Evolutionary conservation across 2,797 vertebrate species (phyloP), one percentile per base, ranked within the genome.

Genomic region (Chloroceryle amazona): DNA sequence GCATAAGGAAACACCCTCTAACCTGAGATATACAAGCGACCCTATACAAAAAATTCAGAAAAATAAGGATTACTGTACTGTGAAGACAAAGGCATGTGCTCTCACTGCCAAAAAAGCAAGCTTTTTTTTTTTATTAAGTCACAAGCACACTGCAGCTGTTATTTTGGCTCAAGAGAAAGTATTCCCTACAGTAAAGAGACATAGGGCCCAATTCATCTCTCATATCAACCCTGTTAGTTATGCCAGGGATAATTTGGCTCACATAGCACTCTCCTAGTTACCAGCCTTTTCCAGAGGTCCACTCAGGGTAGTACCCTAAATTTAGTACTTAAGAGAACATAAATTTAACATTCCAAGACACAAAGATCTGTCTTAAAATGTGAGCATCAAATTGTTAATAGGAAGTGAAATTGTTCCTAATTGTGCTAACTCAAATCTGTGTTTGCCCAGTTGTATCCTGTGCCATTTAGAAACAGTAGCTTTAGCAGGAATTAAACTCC

Each of bases 111-210:
- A 91, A 86, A 89, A 90, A 76, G 1, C 35, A 75, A 33, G 11
- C 6, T 26, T 20, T 65, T 63, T 42, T 42, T 75, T 66, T 61
- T 75, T 88, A 90, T 46, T 0, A 58, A 78, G 62, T 83, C 86
- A 72, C 37, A 72, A 91, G 81, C 60, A 68, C 54, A 89, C 44
- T 95, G 97, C 97, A 97, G 97, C 97, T 97, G 96, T 97, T 97
- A 62, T 84, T 94, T 76, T 97, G 89, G 51, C 85, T 90, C 31
- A 2, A 88, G 74, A 92, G 92, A 96, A 94, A 96, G 33, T 90
- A 87, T 91, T 94, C 81, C 44, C 76, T 46, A 35, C 58, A 92
- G 86, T 88, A 79, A 67, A 95, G 76, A 73, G 81, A 95, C 93
- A 93, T 88, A 96, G 80, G 54, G 22, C 62, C 74, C 87, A 85